Evolutionary conservation across 2,113 vertebrate species (phyloP), one percentile per base, ranked within the genome.

Genomic region (Scortum barcoo): DNA sequence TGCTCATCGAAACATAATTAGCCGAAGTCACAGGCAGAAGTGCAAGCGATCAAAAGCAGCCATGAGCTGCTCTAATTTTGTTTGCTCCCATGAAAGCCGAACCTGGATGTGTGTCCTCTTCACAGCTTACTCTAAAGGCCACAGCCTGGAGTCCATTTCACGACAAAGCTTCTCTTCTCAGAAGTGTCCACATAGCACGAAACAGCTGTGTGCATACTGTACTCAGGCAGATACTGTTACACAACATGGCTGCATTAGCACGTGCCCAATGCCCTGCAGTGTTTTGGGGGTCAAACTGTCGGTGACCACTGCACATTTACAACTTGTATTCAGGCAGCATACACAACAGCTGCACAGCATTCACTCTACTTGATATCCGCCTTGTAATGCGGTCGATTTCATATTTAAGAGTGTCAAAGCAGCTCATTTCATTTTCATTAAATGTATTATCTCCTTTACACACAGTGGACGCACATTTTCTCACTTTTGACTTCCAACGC

Each of bases 121-220:
- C 58, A 13, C 46, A n/a, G 67, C 51, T 77, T 66, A 36, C n/a
- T 65, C 70, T 67, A 33, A 82, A 77, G 69, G 66, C 54, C 44
- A 14, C 51, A 51, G 72, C 14, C 33, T 20, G 1, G 11, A 66
- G 60, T 88, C 84, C 86, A 90, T 90, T 92, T 91, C 53, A 68
- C 76, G 82, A 83, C 51, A 78, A 83, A 78, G 44, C 68, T 16
- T 66, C 68, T 72, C 75, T 65, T 84, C 65, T 50, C 33, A 72
- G 67, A 85, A 69, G 60, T 85, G 76, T 81, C 76, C 38, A 36
- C 54, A 63, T 69, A 69, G 78, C 72, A 24, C 48, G 75, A 88
- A 56, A 72, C 91, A 86, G 85, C 90, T 91, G 84, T 79, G 74
- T 62, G 54, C 76, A 56, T 36, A 75, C 33, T 76, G 78, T 40